Conservation (phyloP, 2,797 vertebrate species). For the Bufotes viridis region DNA sequence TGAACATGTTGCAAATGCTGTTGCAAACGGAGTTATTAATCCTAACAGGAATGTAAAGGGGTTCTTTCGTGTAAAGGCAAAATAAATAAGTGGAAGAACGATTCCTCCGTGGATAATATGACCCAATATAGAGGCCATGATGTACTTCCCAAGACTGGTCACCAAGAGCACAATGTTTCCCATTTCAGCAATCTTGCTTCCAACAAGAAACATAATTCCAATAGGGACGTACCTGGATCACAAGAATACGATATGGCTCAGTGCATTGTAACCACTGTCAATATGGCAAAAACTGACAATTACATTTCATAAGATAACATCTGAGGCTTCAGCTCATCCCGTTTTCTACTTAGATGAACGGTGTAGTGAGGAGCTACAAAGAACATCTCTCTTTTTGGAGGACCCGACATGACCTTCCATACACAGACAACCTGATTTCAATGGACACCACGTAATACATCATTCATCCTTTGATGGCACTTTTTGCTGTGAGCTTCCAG, state of each 20-base stretch:
- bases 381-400: too few relatives aligned
- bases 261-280: neutral
- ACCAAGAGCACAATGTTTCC: conserved; percentile 89
- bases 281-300: neutral
- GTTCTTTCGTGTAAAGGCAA: conserved; percentile 89
- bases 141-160: conserved; percentile 96
- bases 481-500: too few relatives aligned
- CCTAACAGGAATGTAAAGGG: conserved; percentile 93
- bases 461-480: too few relatives aligned
- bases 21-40: conserved; percentile 92
- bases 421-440: too few relatives aligned
- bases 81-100: conserved; percentile 94
- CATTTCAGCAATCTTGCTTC: conserved; percentile 99
- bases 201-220: conserved; percentile 96
- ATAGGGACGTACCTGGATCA: conserved; percentile 91
- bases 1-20: conserved; percentile 96
- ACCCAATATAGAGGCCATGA: conserved; percentile 93
- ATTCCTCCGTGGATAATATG: conserved; percentile 94
- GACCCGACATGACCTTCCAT: too few relatives aligned
- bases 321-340: neutral
- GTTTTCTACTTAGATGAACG: neutral
- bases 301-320: neutral
- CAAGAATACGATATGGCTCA: neutral
- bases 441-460: too few relatives aligned
- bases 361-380: too few relatives aligned